Evolutionary conservation across 2,888 invertebrate genomes (phyloP).

Genomic region (Mystacides longicornis): DNA sequence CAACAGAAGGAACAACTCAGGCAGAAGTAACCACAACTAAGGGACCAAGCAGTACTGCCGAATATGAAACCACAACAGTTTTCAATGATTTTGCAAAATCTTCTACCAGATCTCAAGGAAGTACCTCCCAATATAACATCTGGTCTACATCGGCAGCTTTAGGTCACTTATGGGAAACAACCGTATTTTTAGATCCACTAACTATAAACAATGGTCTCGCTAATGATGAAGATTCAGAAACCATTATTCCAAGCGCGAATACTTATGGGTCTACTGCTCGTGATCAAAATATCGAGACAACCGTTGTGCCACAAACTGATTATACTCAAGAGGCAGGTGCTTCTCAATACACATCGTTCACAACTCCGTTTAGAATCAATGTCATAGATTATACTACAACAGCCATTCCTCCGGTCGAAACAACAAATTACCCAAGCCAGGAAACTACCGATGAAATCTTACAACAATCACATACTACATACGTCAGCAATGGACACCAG

Average conservation of each 20-base stretch:
- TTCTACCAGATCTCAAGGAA: constrained; percentile 17
- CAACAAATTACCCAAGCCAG: constrained; percentile 24
- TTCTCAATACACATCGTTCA: constrained; percentile 16
- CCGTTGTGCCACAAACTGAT: constrained; percentile 17
- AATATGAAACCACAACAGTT: constrained; percentile 19
- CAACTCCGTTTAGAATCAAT: constrained; percentile 18
- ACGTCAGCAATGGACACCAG: constrained; percentile 7
- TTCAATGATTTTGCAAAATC: constrained; percentile 9
- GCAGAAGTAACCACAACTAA: constrained; percentile 11
- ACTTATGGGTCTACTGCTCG: constrained; percentile 32
- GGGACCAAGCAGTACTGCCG: constrained; percentile 11
- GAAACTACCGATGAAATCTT: constrained; percentile 15
- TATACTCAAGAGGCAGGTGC: constrained; percentile 18
- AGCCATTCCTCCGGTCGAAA: constrained; percentile 24
- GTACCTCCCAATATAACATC: constrained; percentile 21
- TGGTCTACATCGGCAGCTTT: constrained; percentile 25
- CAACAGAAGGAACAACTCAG: constrained; percentile 18
- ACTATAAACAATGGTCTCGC: constrained; percentile 61
- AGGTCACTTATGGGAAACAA: constrained; percentile 53
- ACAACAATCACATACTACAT: constrained; percentile 9
- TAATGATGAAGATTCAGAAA: constrained; percentile 33
- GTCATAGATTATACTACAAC: constrained; percentile 19
- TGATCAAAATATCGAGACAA: constrained; percentile 18
- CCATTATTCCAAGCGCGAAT: constrained; percentile 34
- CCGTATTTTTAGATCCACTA: constrained; percentile 62